Evolutionary conservation across 2,797 vertebrate species (phyloP), one percentile per base, ranked within the genome.

Genomic region (Ibycter americanus): DNA sequence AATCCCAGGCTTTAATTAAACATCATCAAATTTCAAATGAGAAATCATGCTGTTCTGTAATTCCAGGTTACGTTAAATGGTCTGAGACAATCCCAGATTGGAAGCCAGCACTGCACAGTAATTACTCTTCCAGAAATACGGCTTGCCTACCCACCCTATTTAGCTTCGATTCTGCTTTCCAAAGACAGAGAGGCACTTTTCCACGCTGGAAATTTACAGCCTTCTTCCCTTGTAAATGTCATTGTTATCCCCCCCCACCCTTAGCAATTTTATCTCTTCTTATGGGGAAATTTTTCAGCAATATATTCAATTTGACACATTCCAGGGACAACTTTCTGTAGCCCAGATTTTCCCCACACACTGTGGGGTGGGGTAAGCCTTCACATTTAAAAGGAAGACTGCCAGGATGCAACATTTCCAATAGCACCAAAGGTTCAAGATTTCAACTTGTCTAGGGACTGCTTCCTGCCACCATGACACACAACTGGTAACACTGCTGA

Each of bases 91-190:
- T 94, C 94, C 82, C 92, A 96, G 95, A 96, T 93, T 97, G 97
- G 95, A 95, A 93, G 79, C 72, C 90, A 97, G 94, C 79, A 63
- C 86, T 71, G 58, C 95, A 96, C 29, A 2, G 95, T 97, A 97
- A 97, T 97, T 97, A 97, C 92, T 97, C 93, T 96, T 96, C 97
- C 97, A 97, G 97, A 97, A 97, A 97, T 97, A 96, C 4, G 11
- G 90, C 76, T 96, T 96, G 92, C 92, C 84, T 94, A 83, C 92
- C 96, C 95, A 93, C 93, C 91, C 91, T 95, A 83, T 95, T 94
- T 96, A 96, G 87, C 87, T 91, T 94, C 17, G 0, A 82, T 96
- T 93, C 89, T 93, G 78, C 93, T 83, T 97, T 97, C 93, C 93
- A 95, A 95, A 97, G 90, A 66, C 66, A 90, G 65, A 81, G 78